Conservation (phyloP, 2,888 invertebrate species). For the Eurois occulta region DNA sequence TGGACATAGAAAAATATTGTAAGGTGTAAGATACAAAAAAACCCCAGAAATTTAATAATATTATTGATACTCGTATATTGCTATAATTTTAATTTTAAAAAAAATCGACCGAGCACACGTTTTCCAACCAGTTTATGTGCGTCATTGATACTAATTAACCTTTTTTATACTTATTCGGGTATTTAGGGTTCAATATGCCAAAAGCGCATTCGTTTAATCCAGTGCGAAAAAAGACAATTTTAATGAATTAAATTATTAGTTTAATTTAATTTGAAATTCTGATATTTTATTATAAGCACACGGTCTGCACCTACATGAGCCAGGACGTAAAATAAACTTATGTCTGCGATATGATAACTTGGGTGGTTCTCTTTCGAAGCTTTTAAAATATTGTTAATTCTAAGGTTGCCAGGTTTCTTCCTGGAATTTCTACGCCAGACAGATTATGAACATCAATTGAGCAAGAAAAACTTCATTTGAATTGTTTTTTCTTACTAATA, state of each 20-base stretch:
- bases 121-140: slow-evolving; percentile 11
- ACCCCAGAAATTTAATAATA: not conserved
- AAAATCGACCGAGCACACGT: not conserved
- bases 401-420: not conserved
- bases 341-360: not conserved
- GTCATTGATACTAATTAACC: not conserved
- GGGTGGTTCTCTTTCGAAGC: not conserved
- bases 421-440: not conserved
- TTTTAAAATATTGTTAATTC: not conserved
- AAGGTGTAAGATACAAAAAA: not conserved
- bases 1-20: too few species aligned
- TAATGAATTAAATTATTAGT: not conserved
- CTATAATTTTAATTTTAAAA: not conserved
- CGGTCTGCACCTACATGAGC: too few species aligned
- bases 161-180: not conserved
- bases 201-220: not conserved
- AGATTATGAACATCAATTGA: not conserved
- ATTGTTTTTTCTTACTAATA: too few species aligned
- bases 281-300: not conserved
- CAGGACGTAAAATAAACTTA: not conserved
- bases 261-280: not conserved
- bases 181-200: not conserved
- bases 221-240: not conserved
- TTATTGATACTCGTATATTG: not conserved
- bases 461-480: not conserved